Evolutionary conservation across 2,797 vertebrate species (phyloP), one percentile per base, ranked within the genome.

Genomic region (Hydrolagus colliei): DNA sequence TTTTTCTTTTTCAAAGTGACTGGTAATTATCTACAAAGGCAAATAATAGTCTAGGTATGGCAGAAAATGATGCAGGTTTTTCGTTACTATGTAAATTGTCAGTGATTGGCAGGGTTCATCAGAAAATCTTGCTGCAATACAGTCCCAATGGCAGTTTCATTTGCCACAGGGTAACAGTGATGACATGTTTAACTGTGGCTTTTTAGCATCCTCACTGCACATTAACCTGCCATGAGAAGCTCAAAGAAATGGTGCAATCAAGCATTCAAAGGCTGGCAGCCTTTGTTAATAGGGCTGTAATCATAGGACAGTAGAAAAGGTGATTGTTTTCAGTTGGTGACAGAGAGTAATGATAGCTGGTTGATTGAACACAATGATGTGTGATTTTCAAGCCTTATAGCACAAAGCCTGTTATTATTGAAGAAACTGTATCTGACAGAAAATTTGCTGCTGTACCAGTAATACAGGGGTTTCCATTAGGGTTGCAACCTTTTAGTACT

Each of bases 21-120:
- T 93, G 92, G 91, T 93, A 93, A 94, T 94, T 94, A 94, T 93
- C 92, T 92, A 93, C 92, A 94, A 92, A 93, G 91, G 91, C 91
- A 92, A 90, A 94, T 93, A 93, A 93, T 93, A 91, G 91, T 92
- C 88, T 89, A 91, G 90, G 93, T 92, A 93, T 93, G 92, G 93
- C 91, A 93, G 92, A 92, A 91, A 89, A 90, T 92, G 92, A 94
- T 91, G 93, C 93, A 94, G 92, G 92, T 93, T 94, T 93, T 90
- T 89, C 90, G 92, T 91, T 92, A 91, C 93, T 94, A 93, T 93
- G 92, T 93, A 94, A 93, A 94, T 93, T 93, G 91, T 91, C 92
- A 92, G 90, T 92, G 94, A 93, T 92, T 90, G 87, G 91, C 90
- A 91, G 91, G 92, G 92, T 92, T 90, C 92, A 90, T 92, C 89